These are phyloP conservation scores for Mus minutoides DNA, from an alignment of 2,797 vertebrate species.

Conservation along the genomic window DNA sequence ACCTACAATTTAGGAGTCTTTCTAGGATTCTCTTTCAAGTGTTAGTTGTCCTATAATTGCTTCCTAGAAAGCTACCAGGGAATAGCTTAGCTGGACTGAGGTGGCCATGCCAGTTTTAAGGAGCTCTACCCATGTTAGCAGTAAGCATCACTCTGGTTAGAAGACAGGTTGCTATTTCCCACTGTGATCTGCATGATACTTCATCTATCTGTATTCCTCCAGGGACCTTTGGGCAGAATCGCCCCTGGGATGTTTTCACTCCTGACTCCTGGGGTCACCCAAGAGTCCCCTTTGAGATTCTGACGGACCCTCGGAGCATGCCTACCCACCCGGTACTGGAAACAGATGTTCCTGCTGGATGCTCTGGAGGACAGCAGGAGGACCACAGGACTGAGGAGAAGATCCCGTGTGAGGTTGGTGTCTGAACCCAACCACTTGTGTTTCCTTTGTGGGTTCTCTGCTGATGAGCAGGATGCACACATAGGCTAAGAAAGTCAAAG, in stretches of 20 bases:
- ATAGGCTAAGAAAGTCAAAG: neutral
- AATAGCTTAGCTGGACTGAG: neutral
- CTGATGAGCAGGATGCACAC: neutral
- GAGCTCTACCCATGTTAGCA: neutral
- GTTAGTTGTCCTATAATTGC: neutral
- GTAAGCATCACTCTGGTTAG: neutral
- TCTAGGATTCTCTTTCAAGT: neutral
- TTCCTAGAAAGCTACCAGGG: neutral
- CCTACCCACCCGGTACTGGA: conserved; percentile 80
- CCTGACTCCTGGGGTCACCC: conserved; percentile 90
- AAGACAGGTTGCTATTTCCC: neutral
- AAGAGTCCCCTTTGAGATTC: conserved; percentile 87
- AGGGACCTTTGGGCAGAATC: conserved; percentile 90
- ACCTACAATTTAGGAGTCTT: neutral
- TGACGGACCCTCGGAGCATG: conserved; percentile 87
- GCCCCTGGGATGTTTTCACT: conserved; percentile 87
- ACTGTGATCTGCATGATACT: neutral
- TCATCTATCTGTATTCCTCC: conserved; percentile 34
- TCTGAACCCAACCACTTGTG: neutral
- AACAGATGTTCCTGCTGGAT: conserved; percentile 46
- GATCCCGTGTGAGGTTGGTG: conserved; percentile 71
- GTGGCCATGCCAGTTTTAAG: neutral
- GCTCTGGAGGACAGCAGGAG: conserved; percentile 45
- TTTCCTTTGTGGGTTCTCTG: neutral
- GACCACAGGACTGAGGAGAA: neutral